A percentile compares a stretch with the other conserved stretches of the same genome.
phyloP scores from a whole-genome alignment of 2,113 vertebrate genomes.

The Pedetes capensis region DNA sequence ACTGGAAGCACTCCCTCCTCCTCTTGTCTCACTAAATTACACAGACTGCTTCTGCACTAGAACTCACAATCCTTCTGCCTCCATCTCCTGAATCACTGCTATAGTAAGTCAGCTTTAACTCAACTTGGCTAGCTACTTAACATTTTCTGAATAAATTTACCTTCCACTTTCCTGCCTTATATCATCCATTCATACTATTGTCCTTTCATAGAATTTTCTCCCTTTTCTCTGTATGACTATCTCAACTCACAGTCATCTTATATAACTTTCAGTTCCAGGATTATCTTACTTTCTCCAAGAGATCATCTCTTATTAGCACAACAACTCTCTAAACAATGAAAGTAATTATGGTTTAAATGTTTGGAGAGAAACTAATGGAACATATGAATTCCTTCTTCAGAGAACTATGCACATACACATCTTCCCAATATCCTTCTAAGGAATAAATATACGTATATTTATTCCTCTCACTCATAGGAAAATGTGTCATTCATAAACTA shows the following conservation, averaged over 20 bases:
- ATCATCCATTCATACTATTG: neutral
- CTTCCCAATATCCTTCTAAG: neutral
- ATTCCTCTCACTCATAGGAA: neutral
- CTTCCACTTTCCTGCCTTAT: neutral
- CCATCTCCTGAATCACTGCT: too few species aligned
- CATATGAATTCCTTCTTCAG: neutral
- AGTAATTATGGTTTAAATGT: neutral
- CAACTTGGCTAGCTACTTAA: neutral
- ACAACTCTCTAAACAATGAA: neutral
- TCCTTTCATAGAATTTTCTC: neutral
- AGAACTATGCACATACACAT: neutral
- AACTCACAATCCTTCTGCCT: too few species aligned
- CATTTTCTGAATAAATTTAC: conserved; percentile 2
- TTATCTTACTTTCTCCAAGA: neutral
- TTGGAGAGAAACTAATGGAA: conserved; percentile 5
- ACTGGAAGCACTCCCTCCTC: too few species aligned
- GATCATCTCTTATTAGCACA: neutral
- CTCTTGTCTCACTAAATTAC: too few species aligned
- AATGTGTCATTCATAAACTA: neutral
- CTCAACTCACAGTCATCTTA: neutral
- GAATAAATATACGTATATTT: conserved; percentile 12
- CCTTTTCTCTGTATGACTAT: neutral
- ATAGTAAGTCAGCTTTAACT: neutral
- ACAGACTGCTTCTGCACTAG: too few species aligned
- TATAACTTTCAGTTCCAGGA: neutral